Base-by-base conservation (phyloP, 2,113 vertebrate species). In the Protobothrops mucrosquamatus region DNA sequence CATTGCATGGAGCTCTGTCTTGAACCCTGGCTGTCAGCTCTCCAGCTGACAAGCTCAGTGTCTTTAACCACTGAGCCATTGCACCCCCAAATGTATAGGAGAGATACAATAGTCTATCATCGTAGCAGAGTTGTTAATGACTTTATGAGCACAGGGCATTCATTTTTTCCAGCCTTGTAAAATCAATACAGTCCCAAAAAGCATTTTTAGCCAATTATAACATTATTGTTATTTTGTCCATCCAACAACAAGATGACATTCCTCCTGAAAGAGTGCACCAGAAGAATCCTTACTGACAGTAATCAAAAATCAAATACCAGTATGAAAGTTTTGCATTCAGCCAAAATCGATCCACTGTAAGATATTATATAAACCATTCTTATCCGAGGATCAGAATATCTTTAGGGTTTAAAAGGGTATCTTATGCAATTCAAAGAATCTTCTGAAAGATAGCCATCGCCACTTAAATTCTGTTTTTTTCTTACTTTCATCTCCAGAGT, bases 391-490 rank as follows among this genome's bases (percentile, higher is more conserved):
- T 22, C n/a, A 23, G 24, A 46, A 55, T 20, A 18, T 14, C 57
- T 34, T 51, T 52, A 64, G 12, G n/a, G 29, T 7, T 15, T 15
- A 57, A 5, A 43, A 88, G 46, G n/a, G 2, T 9, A 46, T 89
- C 10, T 89, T 88, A 81, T 89, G 88, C 48, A 94, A 39, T 91
- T 56, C 48, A 6, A 89, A 39, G 34, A 69, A 18, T 64, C 29
- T 43, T 9, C 34, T 85, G 46, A 12, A 92, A 69, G 86, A 61
- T 1, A 85, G 64, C 91, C 94, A 93, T 91, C 93, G 89, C 93
- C 69, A 93, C 95, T 96, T 96, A 94, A 93, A 90, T 85, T 90
- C 56, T 88, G 94, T 89, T 90, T 95, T 87, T 93, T 90, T 94
- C 86, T 89, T 95, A 54, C 93, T 96, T 93, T 93, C 89, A 92